Evolutionary conservation across 2,888 invertebrate genomes (phyloP).

Genomic region (Tillus elongatus): DNA sequence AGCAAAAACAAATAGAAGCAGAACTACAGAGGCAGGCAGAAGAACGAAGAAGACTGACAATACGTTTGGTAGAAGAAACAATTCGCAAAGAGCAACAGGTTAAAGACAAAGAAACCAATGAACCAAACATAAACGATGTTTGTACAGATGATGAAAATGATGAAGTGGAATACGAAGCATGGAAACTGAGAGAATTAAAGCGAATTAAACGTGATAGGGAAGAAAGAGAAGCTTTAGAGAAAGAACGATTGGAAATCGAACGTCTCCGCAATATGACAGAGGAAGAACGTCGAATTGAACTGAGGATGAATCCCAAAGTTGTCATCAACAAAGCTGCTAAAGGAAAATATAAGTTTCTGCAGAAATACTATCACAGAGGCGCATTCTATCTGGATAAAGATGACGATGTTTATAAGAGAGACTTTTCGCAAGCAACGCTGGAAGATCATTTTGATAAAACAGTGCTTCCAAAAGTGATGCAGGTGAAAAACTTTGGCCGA

Average conservation of each 20-base stretch:
- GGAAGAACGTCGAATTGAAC: constrained; percentile 86
- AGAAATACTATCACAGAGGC: constrained; percentile 99
- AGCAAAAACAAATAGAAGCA: constrained; percentile 73
- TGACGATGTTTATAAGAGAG: constrained; percentile 51
- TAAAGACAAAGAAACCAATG: constrained; percentile 55
- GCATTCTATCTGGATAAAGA: constrained; percentile 96
- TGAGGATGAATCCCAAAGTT: constrained; percentile 81
- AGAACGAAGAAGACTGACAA: constrained; percentile 78
- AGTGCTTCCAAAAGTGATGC: constrained; percentile 98
- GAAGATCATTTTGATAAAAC: constrained; percentile 99
- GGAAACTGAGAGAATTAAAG: constrained; percentile 95
- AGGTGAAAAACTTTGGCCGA: constrained; percentile 99
- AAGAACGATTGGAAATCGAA: constrained; percentile 81
- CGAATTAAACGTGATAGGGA: constrained; percentile 94
- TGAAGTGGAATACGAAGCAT: constrained; percentile 92
- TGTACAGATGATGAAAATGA: constrained; percentile 94
- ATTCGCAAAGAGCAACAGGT: constrained; percentile 71
- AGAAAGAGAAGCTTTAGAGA: constrained; percentile 81
- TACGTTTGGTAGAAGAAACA: constrained; percentile 83
- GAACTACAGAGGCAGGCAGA: constrained; percentile 80
- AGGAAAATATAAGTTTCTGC: constrained; percentile 98
- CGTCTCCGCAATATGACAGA: constrained; percentile 89
- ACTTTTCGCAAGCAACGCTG: constrained; percentile 53
- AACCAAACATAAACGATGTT: constrained; percentile 74
- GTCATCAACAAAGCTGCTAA: constrained; percentile 91